Evolutionary conservation across 2,797 vertebrate species (phyloP).

Genomic region (Acrocephalus scirpaceus): DNA sequence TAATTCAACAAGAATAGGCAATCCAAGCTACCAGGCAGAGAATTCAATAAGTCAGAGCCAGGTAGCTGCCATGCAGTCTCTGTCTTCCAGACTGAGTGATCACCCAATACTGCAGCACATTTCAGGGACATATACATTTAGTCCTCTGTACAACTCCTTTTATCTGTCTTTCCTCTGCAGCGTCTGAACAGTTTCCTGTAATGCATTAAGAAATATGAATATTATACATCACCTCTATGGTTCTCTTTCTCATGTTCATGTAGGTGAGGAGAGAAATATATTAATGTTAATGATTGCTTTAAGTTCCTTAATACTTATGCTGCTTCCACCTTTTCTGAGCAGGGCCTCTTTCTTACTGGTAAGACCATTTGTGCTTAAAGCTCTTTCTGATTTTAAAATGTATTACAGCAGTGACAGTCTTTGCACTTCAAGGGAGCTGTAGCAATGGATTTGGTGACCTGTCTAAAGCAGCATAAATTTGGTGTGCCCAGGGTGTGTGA

Average conservation of each 20-base stretch:
- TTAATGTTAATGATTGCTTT: neutral
- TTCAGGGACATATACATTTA: neutral
- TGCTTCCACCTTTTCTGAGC: slow-evolving; percentile 20
- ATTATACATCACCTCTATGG: slow-evolving; percentile 31
- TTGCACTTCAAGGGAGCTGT: neutral
- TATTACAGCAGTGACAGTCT: neutral
- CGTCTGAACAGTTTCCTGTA: slow-evolving; percentile 26
- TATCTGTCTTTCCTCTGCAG: slow-evolving; percentile 8
- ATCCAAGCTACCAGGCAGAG: neutral
- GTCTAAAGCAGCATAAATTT: neutral
- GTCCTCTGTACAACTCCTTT: neutral
- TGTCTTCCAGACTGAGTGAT: slow-evolving; percentile 34
- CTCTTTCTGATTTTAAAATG: neutral
- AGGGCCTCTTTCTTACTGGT: neutral
- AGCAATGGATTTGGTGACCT: neutral
- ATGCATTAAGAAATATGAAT: slow-evolving; percentile 36
- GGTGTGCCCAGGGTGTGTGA: neutral
- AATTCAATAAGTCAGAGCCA: slow-evolving; percentile 43
- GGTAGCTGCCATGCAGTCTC: neutral
- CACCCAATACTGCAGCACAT: neutral
- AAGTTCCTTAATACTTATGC: neutral
- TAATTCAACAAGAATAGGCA: neutral
- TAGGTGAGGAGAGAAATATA: neutral
- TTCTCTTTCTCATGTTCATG: slow-evolving; percentile 12
- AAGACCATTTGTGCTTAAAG: neutral